Base-by-base conservation (phyloP, 2,797 vertebrate species). In the Fratercula arctica region DNA sequence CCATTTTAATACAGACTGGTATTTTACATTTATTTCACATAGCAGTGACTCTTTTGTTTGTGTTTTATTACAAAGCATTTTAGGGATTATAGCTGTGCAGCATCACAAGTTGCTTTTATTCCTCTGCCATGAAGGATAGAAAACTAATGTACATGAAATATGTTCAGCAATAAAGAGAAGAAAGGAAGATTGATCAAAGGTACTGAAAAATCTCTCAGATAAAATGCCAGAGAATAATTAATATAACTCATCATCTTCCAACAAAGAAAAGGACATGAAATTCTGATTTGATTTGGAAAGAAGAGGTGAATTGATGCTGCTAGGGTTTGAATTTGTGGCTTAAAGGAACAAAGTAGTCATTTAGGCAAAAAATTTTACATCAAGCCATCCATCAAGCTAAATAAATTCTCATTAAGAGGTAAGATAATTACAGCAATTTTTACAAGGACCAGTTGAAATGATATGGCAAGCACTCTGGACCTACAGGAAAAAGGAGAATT, bases 151-250 rank as follows among this genome's bases (percentile, higher is more conserved):
- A 57, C 20, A 50, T 56, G 25, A 89, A 85, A 83, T 60, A 67
- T 4, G 28, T 78, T 86, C 76, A 28, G 24, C 24, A 75, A 73
- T 86, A 93, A 94, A 77, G 16, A 87, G 24, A 89, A 81, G 53
- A 94, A 91, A 93, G 51, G 8, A 93, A 79, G 13, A 94, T 39
- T 74, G 35, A 88, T 80, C 76, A 84, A 84, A 91, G 26, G 21
- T 79, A 73, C 50, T 51, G 54, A 91, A 95, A 93, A 86, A 53
- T 24, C 11, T 72, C 48, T 64, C 73, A 41, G n/a, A 46, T 72
- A 63, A 86, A 45, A 80, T 41, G 29, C 13, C 26, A 51, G 35
- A 57, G 33, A 88, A 80, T 77, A 85, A 80, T 84, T 80, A 88
- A 57, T 28, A 18, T 45, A 87, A 60, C 21, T 85, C 53, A 81